These are phyloP conservation scores for Hormiphora californensis DNA, from an alignment of 37 sponge, comb jelly and placozoan genomes.

Conservation along the genomic window DNA sequence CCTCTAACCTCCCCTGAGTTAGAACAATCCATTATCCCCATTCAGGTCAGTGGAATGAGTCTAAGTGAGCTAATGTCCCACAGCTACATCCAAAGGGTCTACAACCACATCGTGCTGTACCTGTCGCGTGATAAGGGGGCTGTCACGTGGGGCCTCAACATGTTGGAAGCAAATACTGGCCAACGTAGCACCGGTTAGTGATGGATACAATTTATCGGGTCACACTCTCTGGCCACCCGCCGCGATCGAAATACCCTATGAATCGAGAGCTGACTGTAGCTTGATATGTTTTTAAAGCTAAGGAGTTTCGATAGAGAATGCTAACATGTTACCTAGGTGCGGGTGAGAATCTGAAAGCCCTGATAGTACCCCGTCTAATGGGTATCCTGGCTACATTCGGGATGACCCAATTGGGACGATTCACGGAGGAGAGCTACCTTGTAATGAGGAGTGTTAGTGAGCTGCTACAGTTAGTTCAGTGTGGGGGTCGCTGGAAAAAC, in stretches of 20 bases:
- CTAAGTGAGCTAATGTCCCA: not conserved
- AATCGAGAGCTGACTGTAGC: too few species aligned
- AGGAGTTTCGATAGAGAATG: too few species aligned
- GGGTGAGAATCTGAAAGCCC: too few species aligned
- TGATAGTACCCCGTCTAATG: constrained; percentile 18
- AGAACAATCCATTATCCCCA: too few species aligned
- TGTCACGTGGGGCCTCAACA: constrained; percentile 26
- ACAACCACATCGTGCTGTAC: constrained; percentile 1
- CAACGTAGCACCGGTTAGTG: too few species aligned
- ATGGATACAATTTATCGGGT: too few species aligned
- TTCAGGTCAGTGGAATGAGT: constrained; percentile 18
- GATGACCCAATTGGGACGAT: not conserved
- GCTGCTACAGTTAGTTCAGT: not conserved
- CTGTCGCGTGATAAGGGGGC: not conserved
- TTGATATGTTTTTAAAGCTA: too few species aligned
- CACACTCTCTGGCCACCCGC: too few species aligned
- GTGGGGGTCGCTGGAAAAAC: constrained; percentile 15
- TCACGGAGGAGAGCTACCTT: constrained; percentile 16
- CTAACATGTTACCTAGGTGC: too few species aligned
- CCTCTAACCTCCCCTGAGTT: too few species aligned
- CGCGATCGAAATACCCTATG: too few species aligned
- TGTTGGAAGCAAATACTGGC: constrained; percentile 20
- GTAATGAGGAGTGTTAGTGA: constrained; percentile 32
- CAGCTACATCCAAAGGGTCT: not conserved
- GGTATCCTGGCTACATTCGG: constrained; percentile 24